Percentiles rank a stretch among this genome's conserved stretches.
These are phyloP conservation scores for Lanistes nyassanus DNA, from an alignment of 1,140 invertebrate species.

Conservation along the genomic window DNA sequence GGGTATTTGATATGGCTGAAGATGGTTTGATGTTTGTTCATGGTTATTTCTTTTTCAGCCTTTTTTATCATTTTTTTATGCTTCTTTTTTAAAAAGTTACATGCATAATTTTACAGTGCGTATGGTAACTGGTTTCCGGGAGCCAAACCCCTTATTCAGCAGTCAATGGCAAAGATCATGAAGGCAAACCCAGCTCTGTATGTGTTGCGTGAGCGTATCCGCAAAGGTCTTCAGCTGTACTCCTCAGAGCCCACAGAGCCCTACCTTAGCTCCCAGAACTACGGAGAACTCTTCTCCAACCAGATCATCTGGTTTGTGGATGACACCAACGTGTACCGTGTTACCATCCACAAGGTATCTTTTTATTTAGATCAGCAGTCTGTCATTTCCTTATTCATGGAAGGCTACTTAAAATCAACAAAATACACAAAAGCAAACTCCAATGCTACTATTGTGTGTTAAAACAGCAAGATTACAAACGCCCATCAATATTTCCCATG, in stretches of 20 bases:
- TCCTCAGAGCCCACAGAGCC: slow-evolving; percentile 99
- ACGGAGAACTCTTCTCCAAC: slow-evolving; percentile 98
- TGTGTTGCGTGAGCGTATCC: slow-evolving; percentile 95
- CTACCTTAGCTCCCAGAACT: slow-evolving; percentile 98
- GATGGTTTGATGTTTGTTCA: too few relatives aligned
- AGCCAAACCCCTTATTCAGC: slow-evolving; percentile 97
- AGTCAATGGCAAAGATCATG: slow-evolving; percentile 99
- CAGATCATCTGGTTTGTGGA: slow-evolving; percentile 99
- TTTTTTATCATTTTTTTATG: too few relatives aligned
- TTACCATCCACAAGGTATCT: slow-evolving; percentile 94
- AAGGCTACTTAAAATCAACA: too few relatives aligned
- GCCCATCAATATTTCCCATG: too few relatives aligned
- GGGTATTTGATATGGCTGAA: too few relatives aligned
- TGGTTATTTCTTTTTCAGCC: too few relatives aligned
- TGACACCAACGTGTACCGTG: slow-evolving; percentile 98
- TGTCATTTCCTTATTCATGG: too few relatives aligned
- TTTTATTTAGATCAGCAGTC: too few relatives aligned
- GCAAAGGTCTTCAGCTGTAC: slow-evolving; percentile 97
- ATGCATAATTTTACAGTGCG: slow-evolving; percentile 72
- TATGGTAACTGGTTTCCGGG: slow-evolving; percentile 99
- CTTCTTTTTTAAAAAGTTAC: too few relatives aligned
- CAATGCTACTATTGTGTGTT: too few relatives aligned
- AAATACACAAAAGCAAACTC: too few relatives aligned
- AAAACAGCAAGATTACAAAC: too few relatives aligned
- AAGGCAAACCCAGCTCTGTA: slow-evolving; percentile 99